Percentiles rank a stretch among this genome's conserved stretches.
phyloP scores from a whole-genome alignment of 2,797 vertebrate genomes.

The Gymnothorax reevesii region DNA sequence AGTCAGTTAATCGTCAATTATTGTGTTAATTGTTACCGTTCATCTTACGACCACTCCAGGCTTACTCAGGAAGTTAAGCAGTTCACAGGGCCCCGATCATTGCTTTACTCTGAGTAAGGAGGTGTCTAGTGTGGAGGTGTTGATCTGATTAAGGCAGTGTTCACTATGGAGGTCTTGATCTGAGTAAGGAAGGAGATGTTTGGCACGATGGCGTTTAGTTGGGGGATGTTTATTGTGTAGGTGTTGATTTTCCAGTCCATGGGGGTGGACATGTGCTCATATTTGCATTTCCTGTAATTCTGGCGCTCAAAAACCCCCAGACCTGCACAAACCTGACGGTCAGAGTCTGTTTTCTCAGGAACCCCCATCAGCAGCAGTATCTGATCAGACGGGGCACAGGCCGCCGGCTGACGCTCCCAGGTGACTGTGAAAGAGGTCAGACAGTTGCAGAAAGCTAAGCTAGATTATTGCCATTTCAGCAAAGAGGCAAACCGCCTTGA shows the following conservation, averaged over 20 bases:
- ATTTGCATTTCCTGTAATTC: neutral
- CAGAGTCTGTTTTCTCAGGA: neutral
- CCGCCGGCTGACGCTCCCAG: neutral
- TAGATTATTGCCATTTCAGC: neutral
- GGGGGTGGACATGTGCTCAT: neutral
- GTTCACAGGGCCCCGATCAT: neutral
- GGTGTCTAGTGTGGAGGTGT: neutral
- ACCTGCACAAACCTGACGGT: slow-evolving; percentile 7
- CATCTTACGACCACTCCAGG: neutral
- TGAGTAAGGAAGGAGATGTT: neutral
- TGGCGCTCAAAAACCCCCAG: neutral
- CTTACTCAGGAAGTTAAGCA: neutral
- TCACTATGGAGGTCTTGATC: neutral
- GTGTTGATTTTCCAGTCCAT: slow-evolving; percentile 5
- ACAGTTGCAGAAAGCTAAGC: neutral
- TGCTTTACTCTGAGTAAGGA: neutral
- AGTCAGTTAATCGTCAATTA: too few relatives aligned
- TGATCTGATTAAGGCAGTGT: neutral
- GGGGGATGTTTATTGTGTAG: neutral
- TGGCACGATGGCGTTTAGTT: neutral
- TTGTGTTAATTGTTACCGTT: too few relatives aligned
- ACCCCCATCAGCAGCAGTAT: neutral
- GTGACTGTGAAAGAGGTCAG: neutral
- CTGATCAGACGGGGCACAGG: neutral
- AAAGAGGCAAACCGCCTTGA: neutral